Evolutionary conservation across 2,888 invertebrate genomes (phyloP), one percentile per base, ranked within the genome.

Genomic region (Agonopterix heracliana): DNA sequence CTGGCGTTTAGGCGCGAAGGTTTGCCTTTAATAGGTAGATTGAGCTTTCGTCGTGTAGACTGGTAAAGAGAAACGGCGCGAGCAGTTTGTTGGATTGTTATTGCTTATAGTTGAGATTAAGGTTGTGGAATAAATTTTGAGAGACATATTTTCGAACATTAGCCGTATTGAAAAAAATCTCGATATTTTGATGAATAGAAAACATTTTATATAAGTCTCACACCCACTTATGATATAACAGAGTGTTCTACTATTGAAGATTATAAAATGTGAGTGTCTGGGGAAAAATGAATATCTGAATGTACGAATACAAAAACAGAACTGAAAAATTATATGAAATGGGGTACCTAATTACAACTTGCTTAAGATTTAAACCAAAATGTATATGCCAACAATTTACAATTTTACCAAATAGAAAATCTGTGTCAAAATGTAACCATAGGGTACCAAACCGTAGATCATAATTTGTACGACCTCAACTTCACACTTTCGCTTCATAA

Each of bases 71-170:
- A 51, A 48, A 34, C n/a, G 64, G 62, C 59, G 55, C 54, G 53
- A 62, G 56, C 64, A 64, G 61, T 69, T 78, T 80, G 78, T 84
- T 81, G 77, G 78, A 82, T 81, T 80, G 80, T 83, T 83, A 79
- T 79, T 78, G 81, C 83, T 85, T 85, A 79, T 75, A 77, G 74
- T 71, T 69, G 78, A 80, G 74, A 78, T 70, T 75, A 84, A 81
- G 87, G 86, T 86, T 87, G 86, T 86, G 87, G 86, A 80, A 80
- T 79, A 80, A 65, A 77, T 79, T 78, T 84, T 84, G 79, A 84
- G 81, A 86, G 79, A 84, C 76, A 81, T 84, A 84, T 86, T 86
- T 87, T 87, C 78, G 74, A 82, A 81, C 71, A 76, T 76, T 78
- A 81, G 78, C 49, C 78, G 76, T 85, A 83, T 82, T 82, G 71